phyloP scores from a whole-genome alignment of 2,797 vertebrate species.

The Lemur catta region DNA sequence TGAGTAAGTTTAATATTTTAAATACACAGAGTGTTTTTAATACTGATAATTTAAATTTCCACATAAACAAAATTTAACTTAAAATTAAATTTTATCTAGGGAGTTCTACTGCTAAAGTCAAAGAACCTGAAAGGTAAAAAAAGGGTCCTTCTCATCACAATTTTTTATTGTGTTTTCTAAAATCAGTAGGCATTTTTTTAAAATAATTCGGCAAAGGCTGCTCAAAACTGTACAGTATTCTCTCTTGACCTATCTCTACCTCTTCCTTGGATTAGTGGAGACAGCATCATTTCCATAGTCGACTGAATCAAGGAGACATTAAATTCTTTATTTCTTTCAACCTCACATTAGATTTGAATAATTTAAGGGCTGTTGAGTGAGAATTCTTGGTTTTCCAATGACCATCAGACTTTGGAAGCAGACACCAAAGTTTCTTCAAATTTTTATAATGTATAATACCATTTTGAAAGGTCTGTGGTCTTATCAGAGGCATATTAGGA shows the following conservation, averaged over 20 bases:
- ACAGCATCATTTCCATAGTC: slow-evolving; percentile 71
- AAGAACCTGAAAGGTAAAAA: slow-evolving; percentile 66
- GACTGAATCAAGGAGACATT: slow-evolving; percentile 78
- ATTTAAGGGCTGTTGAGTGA: slow-evolving; percentile 78
- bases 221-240: not conserved
- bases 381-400: slow-evolving; percentile 79
- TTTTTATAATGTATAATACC: slow-evolving; percentile 59
- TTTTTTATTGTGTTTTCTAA: slow-evolving; percentile 34
- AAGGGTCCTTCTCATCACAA: slow-evolving; percentile 50
- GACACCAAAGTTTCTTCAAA: slow-evolving; percentile 71
- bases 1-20: slow-evolving; percentile 80
- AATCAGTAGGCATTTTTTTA: slow-evolving; percentile 52
- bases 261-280: slow-evolving; percentile 34
- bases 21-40: slow-evolving; percentile 77
- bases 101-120: slow-evolving; percentile 66
- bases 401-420: slow-evolving; percentile 73
- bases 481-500: slow-evolving; percentile 54
- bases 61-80: slow-evolving; percentile 76
- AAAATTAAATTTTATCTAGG: slow-evolving; percentile 76
- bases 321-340: slow-evolving; percentile 76
- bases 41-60: slow-evolving; percentile 68
- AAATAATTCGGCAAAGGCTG: not conserved
- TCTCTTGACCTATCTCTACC: not conserved
- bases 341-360: slow-evolving; percentile 79
- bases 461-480: slow-evolving; percentile 75